phyloP scores from a whole-genome alignment of 2,797 vertebrate species.

The Sphaeramia orbicularis region DNA sequence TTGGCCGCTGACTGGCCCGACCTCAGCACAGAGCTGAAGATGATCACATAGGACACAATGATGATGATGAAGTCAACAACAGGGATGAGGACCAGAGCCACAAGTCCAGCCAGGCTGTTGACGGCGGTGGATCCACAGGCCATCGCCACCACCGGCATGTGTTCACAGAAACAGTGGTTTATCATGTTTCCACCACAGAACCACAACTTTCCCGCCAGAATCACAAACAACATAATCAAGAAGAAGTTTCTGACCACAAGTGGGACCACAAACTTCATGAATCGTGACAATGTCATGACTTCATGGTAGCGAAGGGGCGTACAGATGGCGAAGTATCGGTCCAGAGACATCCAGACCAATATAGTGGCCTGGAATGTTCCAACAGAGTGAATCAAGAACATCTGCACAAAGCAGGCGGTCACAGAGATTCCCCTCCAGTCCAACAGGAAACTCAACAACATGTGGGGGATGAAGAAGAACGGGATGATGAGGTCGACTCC shows the following conservation, averaged over 20 bases:
- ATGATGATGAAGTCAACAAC: constrained; percentile 73
- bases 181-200: constrained; percentile 72
- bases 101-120: constrained; percentile 72
- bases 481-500: constrained; percentile 65
- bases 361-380: constrained; percentile 79
- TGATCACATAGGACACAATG: constrained; percentile 70
- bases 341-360: constrained; percentile 81
- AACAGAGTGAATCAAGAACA: constrained; percentile 51
- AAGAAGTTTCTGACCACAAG: constrained; percentile 56
- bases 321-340: constrained; percentile 78
- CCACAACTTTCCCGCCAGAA: constrained; percentile 42
- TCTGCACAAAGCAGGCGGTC: constrained; percentile 67
- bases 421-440: constrained; percentile 64
- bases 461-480: constrained; percentile 66
- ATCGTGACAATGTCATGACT: constrained; percentile 27
- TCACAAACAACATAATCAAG: constrained; percentile 29
- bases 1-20: constrained; percentile 61
- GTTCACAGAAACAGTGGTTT: constrained; percentile 83
- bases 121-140: constrained; percentile 64
- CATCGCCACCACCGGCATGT: constrained; percentile 80
- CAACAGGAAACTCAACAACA: constrained; percentile 73
- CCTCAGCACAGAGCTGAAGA: constrained; percentile 68
- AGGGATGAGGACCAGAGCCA: constrained; percentile 56
- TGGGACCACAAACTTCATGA: constrained; percentile 44
- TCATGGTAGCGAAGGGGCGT: constrained; percentile 65